Base-by-base conservation (phyloP, 2,113 vertebrate genomes). In the Theropithecus gelada region DNA sequence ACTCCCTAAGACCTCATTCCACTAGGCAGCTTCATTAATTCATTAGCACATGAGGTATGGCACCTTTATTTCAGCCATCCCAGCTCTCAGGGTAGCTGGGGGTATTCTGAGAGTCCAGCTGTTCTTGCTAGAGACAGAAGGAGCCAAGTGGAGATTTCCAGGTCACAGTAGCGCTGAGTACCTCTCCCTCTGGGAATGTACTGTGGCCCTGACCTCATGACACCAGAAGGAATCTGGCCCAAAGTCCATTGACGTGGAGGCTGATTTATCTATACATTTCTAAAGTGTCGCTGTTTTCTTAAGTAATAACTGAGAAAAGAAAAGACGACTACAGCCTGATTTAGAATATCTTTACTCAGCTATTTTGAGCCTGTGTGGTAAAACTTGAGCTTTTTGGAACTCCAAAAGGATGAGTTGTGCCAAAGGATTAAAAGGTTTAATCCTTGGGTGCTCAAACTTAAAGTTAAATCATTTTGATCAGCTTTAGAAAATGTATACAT, bases 41-140 rank as follows among this genome's bases (percentile, higher is more conserved):
- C 88, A 96, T 97, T 97, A 98, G 55, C 90, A 93, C 90, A 32
- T 95, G 48, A 64, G 85, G 48, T 68, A 20, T 68, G 50, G 76
- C 85, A 85, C 55, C 78, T 92, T 80, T 64, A 61, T 76, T 52
- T 88, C 85, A 84, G 96, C 32, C 73, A 30, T 72, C 57, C 61
- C n/a, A 88, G 79, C 90, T 75, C 91, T 68, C 73, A 73, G 85
- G 82, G 78, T 14, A 68, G 40, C 61, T 27, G 20, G 11, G 55
- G n/a, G 52, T 73, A 48, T 80, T 95, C 59, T 52, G 35, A 86
- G 75, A 88, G 80, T 66, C 32, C 32, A 68, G 55, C 11, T 90
- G 73, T 72, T 43, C 57, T 52, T 48, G 3, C 64, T 35, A 85
- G 66, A 45, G 48, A 66, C n/a, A 68, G 64, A 59, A 59, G 52